Evolutionary conservation across 2,797 vertebrate genomes (phyloP), one percentile per base, ranked within the genome.

Genomic region (Apogon talboti): DNA sequence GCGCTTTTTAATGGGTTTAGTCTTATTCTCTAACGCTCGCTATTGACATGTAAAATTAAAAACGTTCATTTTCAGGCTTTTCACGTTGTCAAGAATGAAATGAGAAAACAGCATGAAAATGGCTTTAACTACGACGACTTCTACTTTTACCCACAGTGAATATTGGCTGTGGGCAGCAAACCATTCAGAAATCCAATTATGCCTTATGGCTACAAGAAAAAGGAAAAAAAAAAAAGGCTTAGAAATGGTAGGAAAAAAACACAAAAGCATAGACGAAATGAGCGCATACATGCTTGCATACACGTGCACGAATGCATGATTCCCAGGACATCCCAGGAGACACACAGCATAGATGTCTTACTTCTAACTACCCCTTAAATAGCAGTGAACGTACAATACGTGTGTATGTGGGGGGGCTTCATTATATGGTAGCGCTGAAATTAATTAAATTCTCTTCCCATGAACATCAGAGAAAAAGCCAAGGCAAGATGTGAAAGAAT

Each of bases 401-500:
- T 41, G 40, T 4, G 62, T 42, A 60, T 21, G 40, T 14, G 51
- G 54, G 40, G 61, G 38, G 57, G 68, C 56, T 51, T 78, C 54
- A 65, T 74, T 78, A 67, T 73, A 54, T 33, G 38, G 73, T 47
- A 62, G 69, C 46, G 53, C 38, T 44, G 47, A 79, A 71, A 81
- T 88, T 75, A 81, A 85, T 82, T 65, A 65, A 52, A 52, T 77
- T 76, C 18, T 52, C 66, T 59, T 66, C 63, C 58, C 62, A 76
- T 51, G 35, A 44, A 68, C 78, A 79, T 82, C 71, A 58, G 69
- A 76, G 63, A 44, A 55, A 66, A 62, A 38, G 50, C 13, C 0
- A 70, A 59, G 72, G 16, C 51, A 66, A 64, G 72, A 82, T 78
- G 59, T 66, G 58, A 84, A 74, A 64, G 55, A 78, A 76, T 71